Base-by-base conservation (phyloP, 2,113 vertebrate species). In the Corythoichthys intestinalis region DNA sequence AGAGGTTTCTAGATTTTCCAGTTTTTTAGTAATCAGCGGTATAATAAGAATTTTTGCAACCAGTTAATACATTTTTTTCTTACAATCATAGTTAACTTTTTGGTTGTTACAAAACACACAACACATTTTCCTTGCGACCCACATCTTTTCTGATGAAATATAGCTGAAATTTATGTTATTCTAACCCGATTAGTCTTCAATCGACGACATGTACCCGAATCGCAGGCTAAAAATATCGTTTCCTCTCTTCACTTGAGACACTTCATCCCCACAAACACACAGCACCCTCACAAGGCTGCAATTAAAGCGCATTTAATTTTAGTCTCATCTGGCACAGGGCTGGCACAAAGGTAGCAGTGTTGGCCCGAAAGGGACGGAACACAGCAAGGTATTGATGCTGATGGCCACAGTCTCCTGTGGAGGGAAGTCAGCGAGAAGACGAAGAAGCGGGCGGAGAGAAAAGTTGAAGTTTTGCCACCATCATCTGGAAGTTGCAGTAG, bases 341-440 rank as follows among this genome's bases (percentile, higher is more conserved):
- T 38, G 6, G 14, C 69, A 89, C 87, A 89, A 87, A 89, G 87
- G 85, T 80, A 34, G 41, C 76, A 87, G 82, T 89, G 87, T 89
- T 79, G 80, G 67, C 71, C 74, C 50, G 52, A 58, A 65, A 70
- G 69, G 60, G 75, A 64, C 69, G 47, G 69, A 78, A 77, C 76
- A 82, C 80, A 79, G 64, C 2, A 70, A 72, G 78, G 74, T 84
- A 81, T 84, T 85, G 85, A 86, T 86, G 78, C 80, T 17, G 17
- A 38, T 4, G 34, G 14, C 60, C 41, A 38, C 20, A 14, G n/a
- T 47, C 61, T 47, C 41, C 41, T 14, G 41, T 34, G 61, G 64
- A 71, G 56, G 61, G 67, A 70, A 73, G 60, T 7, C 28, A 68
- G 61, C 7, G 12, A 37, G 41, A 72, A 71, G 47, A 72, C 71